A percentile compares a stretch with the other conserved stretches of the same genome.
These are phyloP conservation scores for Holothuria glaberrima DNA, from an alignment of 35 echinoderm and acorn worm genomes.

Conservation along the genomic window DNA sequence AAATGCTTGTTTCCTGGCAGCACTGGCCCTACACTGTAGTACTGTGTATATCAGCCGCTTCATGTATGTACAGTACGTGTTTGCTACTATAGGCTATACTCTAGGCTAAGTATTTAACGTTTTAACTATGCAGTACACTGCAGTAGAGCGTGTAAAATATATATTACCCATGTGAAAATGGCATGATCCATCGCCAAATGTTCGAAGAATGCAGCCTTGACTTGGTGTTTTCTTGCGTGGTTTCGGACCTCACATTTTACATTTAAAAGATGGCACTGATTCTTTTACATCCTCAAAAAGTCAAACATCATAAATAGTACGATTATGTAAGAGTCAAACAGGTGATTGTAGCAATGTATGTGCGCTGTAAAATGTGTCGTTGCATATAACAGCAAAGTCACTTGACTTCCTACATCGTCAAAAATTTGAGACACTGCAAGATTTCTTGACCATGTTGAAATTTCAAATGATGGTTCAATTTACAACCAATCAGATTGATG, in stretches of 20 bases:
- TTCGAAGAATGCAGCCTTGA: not conserved
- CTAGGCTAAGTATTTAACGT: no score
- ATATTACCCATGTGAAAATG: no score
- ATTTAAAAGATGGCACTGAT: not conserved
- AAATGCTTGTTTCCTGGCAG: no score
- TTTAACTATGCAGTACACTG: no score
- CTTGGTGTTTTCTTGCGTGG: not conserved
- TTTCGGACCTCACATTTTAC: not conserved
- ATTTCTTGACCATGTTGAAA: not conserved
- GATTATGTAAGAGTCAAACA: not conserved
- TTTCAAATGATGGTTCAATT: not conserved
- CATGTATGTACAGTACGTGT: no score
- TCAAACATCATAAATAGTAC: not conserved
- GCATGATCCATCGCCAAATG: not conserved
- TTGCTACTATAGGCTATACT: no score
- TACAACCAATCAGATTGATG: not conserved
- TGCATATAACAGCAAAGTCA: not conserved
- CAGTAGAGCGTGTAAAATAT: no score
- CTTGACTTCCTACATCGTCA: not conserved
- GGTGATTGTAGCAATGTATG: not conserved
- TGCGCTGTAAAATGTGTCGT: not conserved
- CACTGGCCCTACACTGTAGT: no score
- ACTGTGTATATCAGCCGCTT: no score
- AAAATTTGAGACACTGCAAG: not conserved
- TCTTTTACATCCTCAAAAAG: not conserved